Evolutionary conservation across 2,113 vertebrate genomes (phyloP), one percentile per base, ranked within the genome.

Genomic region (Connochaetes taurinus): DNA sequence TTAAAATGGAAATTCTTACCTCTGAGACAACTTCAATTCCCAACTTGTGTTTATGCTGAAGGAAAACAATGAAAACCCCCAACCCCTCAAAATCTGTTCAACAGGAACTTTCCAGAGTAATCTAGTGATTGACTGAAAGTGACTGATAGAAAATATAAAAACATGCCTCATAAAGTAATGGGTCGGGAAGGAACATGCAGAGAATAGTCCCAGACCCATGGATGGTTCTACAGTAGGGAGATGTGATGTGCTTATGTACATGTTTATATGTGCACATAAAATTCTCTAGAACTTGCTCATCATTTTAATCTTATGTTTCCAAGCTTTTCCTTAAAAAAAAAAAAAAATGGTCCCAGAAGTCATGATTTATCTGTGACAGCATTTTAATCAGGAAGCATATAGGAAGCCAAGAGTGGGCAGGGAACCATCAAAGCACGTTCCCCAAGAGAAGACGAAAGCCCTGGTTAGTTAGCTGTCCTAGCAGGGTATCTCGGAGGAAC

Each of bases 401-500:
- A 97, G 98, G 97, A 97, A 98, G 96, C 95, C 95, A 93, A 12
- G 95, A 96, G 94, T 98, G 97, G 97, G 91, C 96, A 97, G 95
- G 96, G 98, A 98, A 98, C 97, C 94, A 93, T 96, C 96, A 96
- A 97, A 91, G 97, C 95, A 55, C 97, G 96, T 97, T 98, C 97
- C 98, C 97, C 96, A 91, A 96, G 97, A 97, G 92, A 94, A 98
- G 97, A 80, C 96, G 96, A 97, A 98, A 98, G 98, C 97, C 98
- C 95, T 98, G 97, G 97, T 98, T 98, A 98, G 98, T 98, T 98
- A 98, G 97, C 97, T 43, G 95, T 98, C 98, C 97, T 99, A 98
- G 98, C 98, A 98, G 98, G 98, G 98, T 98, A 97, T 98, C 99
- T 98, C 71, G 1, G 57, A 98, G 98, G 98, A 99, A 98, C 97